Base-by-base conservation (phyloP, 1,140 invertebrate genomes). In the Nasonia vitripennis region DNA sequence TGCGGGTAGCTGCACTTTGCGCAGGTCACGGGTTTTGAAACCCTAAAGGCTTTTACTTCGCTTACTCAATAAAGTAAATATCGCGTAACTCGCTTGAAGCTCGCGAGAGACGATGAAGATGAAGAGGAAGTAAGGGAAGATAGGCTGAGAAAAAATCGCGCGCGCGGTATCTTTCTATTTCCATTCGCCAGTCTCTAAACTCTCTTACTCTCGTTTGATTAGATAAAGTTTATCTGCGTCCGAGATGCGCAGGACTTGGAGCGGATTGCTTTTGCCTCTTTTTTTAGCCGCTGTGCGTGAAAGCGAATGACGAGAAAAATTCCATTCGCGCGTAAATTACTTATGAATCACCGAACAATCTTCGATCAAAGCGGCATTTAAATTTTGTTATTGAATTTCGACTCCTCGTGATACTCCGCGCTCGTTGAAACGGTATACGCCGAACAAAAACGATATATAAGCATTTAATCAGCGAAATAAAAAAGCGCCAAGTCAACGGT, bases 141-240 rank as follows among this genome's bases (percentile, higher is more conserved):
- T 37, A 37, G 34, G 0, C 34, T 4, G 68, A 78, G 84, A 78
- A 86, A 78, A 51, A 62, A 31, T 45, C 37, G 17, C 41, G 6
- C 0, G 48, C 70, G 78, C 41, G 6, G 7, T 45, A 14, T 23
- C 45, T 81, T 45, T 81, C 70, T 82, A 75, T 82, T 67, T 81
- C 67, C 31, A 23, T 75, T 75, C 67, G 51, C 51, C 27, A 83
- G 73, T 31, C 48, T 74, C 48, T 45, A 62, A 77, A 77, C 41
- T 45, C 55, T 77, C n/a, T 37, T 14, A 7, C 4, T 17, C 14
- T 78, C 41, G 17, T 20, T 27, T 83, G 82, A 78, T 83, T 83
- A 83, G 74, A 83, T 83, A 83, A 78, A 78, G n/a, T 77, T 45
- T 83, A 83, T 83, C 71, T 55, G 12, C 51, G 55, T 31, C 62